A percentile compares a stretch with the other conserved stretches of the same genome.
phyloP scores from a whole-genome alignment of 2,113 vertebrate species.

The Rattus norvegicus region GRCr8 NC_086031.1:12747501-12748000 shows the following conservation, averaged over 20 bases:
- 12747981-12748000: not conserved
- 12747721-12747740: no score
- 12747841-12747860: not conserved
- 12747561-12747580: slow-evolving; percentile 57
- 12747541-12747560: slow-evolving; percentile 26
- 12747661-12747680: slow-evolving; percentile 43
- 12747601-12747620: not conserved
- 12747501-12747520: not conserved
- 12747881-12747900: not conserved
- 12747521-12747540: slow-evolving; percentile 29
- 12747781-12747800: not conserved
- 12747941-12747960: not conserved
- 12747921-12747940: rapidly evolving
- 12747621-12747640: not conserved
- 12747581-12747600: slow-evolving; percentile 15
- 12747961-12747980: not conserved
- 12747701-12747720: not conserved
- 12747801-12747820: not conserved
- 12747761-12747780: not conserved
- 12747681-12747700: not conserved
- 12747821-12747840: not conserved
- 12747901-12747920: no score
- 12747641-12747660: slow-evolving; percentile 27
- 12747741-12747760: not conserved
- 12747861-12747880: not conserved